phyloP scores from a whole-genome alignment of 2,888 invertebrate genomes.

The Ptychoptera albimana region DNA sequence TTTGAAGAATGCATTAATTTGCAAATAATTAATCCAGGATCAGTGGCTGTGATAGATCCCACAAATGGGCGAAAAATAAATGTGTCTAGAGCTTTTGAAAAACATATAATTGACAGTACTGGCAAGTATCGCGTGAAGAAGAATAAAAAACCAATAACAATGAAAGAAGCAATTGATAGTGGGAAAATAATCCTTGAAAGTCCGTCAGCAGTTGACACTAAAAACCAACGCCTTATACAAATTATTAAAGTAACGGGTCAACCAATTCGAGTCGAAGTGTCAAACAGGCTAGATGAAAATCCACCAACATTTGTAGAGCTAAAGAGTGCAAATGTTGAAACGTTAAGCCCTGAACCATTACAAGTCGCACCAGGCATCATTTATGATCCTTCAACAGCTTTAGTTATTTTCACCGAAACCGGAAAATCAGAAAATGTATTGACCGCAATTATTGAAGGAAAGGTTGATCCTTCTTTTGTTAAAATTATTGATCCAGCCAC shows the following conservation, averaged over 20 bases:
- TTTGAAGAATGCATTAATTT: slow-evolving; percentile 77
- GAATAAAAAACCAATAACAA: slow-evolving; percentile 40
- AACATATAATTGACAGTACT: slow-evolving; percentile 57
- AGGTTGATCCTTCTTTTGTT: slow-evolving; percentile 49
- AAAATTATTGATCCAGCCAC: slow-evolving; percentile 53
- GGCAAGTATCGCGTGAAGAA: slow-evolving; percentile 47
- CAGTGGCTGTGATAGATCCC: slow-evolving; percentile 68
- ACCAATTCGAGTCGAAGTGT: slow-evolving; percentile 56
- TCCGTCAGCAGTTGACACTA: slow-evolving; percentile 30
- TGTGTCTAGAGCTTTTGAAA: slow-evolving; percentile 57
- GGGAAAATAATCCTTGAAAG: slow-evolving; percentile 45
- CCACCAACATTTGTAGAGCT: slow-evolving; percentile 34
- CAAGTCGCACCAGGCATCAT: slow-evolving; percentile 57
- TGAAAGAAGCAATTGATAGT: slow-evolving; percentile 57
- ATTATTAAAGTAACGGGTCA: slow-evolving; percentile 55
- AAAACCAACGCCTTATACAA: slow-evolving; percentile 46
- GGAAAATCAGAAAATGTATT: slow-evolving; percentile 55
- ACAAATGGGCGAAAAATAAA: slow-evolving; percentile 50
- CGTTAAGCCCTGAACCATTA: slow-evolving; percentile 44
- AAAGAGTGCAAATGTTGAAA: slow-evolving; percentile 15
- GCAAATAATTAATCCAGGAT: slow-evolving; percentile 69
- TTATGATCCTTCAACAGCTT: slow-evolving; percentile 60
- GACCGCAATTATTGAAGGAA: slow-evolving; percentile 59
- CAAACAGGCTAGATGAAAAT: slow-evolving; percentile 34
- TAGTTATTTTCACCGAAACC: slow-evolving; percentile 54